Evolutionary conservation across 2,888 invertebrate genomes (phyloP).

Genomic region (Aradus depressus): DNA sequence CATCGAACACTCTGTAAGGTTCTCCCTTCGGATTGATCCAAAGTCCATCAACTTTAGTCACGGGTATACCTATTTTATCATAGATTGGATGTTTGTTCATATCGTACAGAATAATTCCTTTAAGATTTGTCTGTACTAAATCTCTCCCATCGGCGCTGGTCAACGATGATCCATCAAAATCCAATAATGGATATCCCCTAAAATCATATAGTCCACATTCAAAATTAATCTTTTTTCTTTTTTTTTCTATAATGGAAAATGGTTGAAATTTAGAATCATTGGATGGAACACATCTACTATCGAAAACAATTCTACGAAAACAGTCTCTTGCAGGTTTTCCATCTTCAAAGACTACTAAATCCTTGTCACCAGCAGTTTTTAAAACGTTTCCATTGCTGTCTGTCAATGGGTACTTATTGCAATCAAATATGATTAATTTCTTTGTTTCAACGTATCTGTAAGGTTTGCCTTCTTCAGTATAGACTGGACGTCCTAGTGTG

Average conservation of each 20-base stretch:
- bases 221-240: background rate
- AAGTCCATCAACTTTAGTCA: slow-evolving; percentile 15
- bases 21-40: slow-evolving; percentile 17
- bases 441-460: slow-evolving; percentile 2
- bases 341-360: slow-evolving; percentile 10
- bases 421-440: slow-evolving; percentile 12
- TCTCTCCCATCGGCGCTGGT: slow-evolving; percentile 9
- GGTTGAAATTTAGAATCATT: slow-evolving; percentile 13
- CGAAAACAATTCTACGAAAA: slow-evolving; percentile 19
- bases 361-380: slow-evolving; percentile 9
- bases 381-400: slow-evolving; percentile 15
- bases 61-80: slow-evolving; percentile 19
- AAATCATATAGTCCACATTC: slow-evolving; percentile 5
- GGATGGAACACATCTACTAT: slow-evolving; percentile 11
- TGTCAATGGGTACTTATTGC: slow-evolving; percentile 17
- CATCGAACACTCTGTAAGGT: slow-evolving; percentile 16
- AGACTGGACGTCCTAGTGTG: slow-evolving; percentile 2
- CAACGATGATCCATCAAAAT: slow-evolving; percentile 16
- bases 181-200: slow-evolving; percentile 12
- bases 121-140: slow-evolving; percentile 1
- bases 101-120: slow-evolving; percentile 13
- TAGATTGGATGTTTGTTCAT: slow-evolving; percentile 8
- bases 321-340: slow-evolving; percentile 20
- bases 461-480: background rate
- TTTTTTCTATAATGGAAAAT: background rate